These are phyloP conservation scores for Podarcis muralis DNA, from an alignment of 2,113 vertebrate genomes.

Conservation along the genomic window DNA sequence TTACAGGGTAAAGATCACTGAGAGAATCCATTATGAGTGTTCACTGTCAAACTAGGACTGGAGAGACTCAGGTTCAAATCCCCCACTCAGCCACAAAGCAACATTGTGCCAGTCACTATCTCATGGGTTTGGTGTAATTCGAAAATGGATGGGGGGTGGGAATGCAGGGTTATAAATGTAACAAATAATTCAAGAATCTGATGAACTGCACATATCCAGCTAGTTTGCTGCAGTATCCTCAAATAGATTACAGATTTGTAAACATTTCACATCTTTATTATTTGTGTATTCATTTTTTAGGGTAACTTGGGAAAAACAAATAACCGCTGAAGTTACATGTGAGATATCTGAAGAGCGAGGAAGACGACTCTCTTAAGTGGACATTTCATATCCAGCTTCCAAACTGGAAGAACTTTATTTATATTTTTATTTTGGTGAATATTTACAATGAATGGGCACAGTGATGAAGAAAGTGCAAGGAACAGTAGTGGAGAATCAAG, in stretches of 20 bases:
- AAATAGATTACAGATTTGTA: background rate
- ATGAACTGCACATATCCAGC: background rate
- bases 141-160: background rate
- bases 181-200: background rate
- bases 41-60: background rate
- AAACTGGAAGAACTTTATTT: conserved; percentile 72
- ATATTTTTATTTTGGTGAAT: conserved; percentile 68
- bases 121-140: background rate
- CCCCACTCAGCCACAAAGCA: background rate
- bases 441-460: conserved; percentile 94
- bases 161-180: background rate
- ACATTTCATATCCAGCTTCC: conserved; percentile 59
- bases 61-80: background rate
- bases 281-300: conserved; percentile 46
- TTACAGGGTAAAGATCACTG: background rate
- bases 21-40: background rate
- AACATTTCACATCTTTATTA: conserved; percentile 34
- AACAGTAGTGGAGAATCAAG: conserved; percentile 97
- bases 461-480: conserved; percentile 94
- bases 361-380: conserved; percentile 47
- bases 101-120: background rate
- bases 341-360: conserved; percentile 57
- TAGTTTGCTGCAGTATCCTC: background rate
- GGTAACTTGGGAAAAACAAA: conserved; percentile 56
- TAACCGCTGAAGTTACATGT: background rate